Percentiles rank a stretch among this genome's conserved stretches.
Conservation (phyloP, 2,888 invertebrate species). For the Chalcis sispes region DNA sequence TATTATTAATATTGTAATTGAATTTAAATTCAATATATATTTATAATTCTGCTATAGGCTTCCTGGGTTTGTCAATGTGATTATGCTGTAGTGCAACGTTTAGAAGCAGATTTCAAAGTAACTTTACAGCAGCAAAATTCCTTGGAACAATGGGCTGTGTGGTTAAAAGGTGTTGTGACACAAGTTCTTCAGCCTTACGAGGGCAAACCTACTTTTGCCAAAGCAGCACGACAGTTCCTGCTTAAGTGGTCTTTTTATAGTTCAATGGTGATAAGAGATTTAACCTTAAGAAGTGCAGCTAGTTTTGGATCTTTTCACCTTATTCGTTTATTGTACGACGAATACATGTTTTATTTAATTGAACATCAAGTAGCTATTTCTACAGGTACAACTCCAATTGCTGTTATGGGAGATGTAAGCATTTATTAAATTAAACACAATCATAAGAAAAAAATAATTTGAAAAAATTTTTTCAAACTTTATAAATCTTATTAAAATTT, state of each 20-base stretch:
- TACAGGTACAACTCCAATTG: conserved; percentile 93
- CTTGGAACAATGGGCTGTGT: conserved; percentile 97
- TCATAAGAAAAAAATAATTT: background rate
- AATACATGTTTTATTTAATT: conserved; percentile 99
- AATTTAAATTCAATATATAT: conserved; percentile 65
- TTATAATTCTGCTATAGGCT: conserved; percentile 79
- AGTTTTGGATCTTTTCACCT: conserved; percentile 99
- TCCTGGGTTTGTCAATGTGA: conserved; percentile 99
- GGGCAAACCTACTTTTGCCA: conserved; percentile 88
- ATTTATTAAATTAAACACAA: conserved; percentile 23
- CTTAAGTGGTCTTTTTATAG: conserved; percentile 99
- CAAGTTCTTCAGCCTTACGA: conserved; percentile 92
- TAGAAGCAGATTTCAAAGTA: conserved; percentile 95
- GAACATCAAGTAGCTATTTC: conserved; percentile 97
- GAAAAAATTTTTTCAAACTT: conserved; percentile 10
- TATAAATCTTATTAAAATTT: conserved; percentile 49
- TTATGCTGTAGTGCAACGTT: conserved; percentile 86
- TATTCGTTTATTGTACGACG: conserved; percentile 97
- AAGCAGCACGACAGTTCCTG: conserved; percentile 93
- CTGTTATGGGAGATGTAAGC: conserved; percentile 89
- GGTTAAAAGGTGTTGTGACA: conserved; percentile 96
- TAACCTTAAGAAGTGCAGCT: conserved; percentile 96
- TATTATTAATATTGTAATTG: conserved; percentile 48
- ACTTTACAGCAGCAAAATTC: conserved; percentile 94
- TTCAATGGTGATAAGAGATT: conserved; percentile 97